Conservation (phyloP, 2,113 vertebrate species). For the Solea senegalensis region DNA sequence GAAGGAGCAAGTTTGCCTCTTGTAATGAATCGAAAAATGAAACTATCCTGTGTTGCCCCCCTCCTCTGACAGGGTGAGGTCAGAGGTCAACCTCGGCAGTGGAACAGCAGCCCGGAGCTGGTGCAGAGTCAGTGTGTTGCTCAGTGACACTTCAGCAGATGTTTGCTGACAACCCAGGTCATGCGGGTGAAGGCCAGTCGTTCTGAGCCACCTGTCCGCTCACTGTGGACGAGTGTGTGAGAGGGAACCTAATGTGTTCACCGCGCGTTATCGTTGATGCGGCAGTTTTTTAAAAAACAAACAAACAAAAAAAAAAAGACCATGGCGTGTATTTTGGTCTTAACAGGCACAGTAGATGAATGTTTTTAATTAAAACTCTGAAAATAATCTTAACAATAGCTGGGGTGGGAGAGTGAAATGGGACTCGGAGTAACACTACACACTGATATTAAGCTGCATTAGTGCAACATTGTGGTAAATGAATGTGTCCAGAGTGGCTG, state of each 20-base stretch:
- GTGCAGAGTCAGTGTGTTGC: slow-evolving; percentile 27
- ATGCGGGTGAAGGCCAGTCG: slow-evolving; percentile 47
- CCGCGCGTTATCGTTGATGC: not conserved
- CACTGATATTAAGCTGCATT: slow-evolving; percentile 14
- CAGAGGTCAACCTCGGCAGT: slow-evolving; percentile 17
- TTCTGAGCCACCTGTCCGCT: slow-evolving; percentile 43
- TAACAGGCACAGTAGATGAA: slow-evolving; percentile 7
- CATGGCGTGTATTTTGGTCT: not conserved
- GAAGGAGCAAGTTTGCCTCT: slow-evolving; percentile 4
- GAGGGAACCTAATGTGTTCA: slow-evolving; percentile 2
- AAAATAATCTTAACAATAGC: slow-evolving; percentile 24
- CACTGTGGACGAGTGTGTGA: slow-evolving; percentile 11
- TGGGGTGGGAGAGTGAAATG: slow-evolving; percentile 28
- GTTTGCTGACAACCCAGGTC: slow-evolving; percentile 49
- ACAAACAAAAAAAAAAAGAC: too few relatives aligned
- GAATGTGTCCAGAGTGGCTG: slow-evolving; percentile 38
- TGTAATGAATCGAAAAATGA: not conserved
- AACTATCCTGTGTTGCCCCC: not conserved
- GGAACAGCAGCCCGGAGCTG: slow-evolving; percentile 20
- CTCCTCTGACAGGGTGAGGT: slow-evolving; percentile 21
- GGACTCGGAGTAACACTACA: slow-evolving; percentile 16
- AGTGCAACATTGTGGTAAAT: slow-evolving; percentile 36
- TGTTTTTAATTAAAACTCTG: slow-evolving; percentile 37
- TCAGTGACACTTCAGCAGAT: slow-evolving; percentile 62
- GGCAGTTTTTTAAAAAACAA: too few relatives aligned